Percentiles rank a stretch among this genome's conserved stretches.
phyloP scores from a whole-genome alignment of 2,888 invertebrate species.

The Agriotes lineatus region DNA sequence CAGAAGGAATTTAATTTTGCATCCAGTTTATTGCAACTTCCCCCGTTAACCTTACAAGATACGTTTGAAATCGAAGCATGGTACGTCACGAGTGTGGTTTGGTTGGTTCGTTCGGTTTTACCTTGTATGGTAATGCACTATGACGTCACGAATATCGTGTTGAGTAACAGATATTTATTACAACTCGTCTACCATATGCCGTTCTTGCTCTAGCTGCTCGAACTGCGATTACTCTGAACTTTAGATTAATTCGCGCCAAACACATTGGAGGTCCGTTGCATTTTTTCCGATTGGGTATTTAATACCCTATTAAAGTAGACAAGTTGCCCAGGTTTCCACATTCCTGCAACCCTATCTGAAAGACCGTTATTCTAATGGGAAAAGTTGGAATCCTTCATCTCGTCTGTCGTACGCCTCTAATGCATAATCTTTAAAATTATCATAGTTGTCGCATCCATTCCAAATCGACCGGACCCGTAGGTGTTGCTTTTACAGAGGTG shows the following conservation, averaged over 20 bases:
- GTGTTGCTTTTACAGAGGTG: conserved; percentile 11
- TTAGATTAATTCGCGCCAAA: neutral
- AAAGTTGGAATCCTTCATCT: too few relatives aligned
- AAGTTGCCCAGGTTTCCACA: too few relatives aligned
- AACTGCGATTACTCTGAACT: neutral
- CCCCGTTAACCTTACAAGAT: conserved; percentile 1
- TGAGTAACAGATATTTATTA: conserved; percentile 42
- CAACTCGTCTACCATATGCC: conserved; percentile 44
- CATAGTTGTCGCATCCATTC: conserved; percentile 11
- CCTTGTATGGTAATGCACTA: conserved; percentile 45
- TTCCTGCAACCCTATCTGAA: too few relatives aligned
- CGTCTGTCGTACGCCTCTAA: too few relatives aligned
- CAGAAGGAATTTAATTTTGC: neutral
- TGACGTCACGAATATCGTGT: conserved; percentile 44
- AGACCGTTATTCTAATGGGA: too few relatives aligned
- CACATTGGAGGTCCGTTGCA: neutral
- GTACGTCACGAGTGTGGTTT: conserved; percentile 12
- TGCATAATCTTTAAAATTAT: conserved; percentile 5
- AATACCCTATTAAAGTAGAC: too few relatives aligned
- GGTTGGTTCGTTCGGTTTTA: conserved; percentile 30
- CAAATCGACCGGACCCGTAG: conserved; percentile 11
- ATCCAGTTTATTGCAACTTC: neutral
- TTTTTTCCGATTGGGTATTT: too few relatives aligned
- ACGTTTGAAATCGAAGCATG: neutral
- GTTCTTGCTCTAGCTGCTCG: neutral